These are phyloP conservation scores for Chrysocyon brachyurus DNA, from an alignment of 2,797 vertebrate genomes.

Conservation along the genomic window DNA sequence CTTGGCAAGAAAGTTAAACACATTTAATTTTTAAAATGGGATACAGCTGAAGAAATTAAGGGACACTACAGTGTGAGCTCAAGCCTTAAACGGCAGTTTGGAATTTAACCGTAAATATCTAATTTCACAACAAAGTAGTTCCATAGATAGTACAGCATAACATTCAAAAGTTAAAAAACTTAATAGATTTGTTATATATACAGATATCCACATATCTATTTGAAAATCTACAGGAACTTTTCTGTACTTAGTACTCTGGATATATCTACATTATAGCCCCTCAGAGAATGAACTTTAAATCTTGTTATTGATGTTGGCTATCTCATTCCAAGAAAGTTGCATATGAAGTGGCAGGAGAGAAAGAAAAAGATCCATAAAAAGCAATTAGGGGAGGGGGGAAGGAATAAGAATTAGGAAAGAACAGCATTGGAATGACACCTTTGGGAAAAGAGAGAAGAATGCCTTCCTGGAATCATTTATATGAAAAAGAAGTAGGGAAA, in stretches of 20 bases:
- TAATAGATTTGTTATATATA: slow-evolving; percentile 7
- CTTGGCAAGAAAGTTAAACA: slow-evolving; percentile 51
- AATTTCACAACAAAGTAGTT: background rate
- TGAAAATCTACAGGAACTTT: background rate
- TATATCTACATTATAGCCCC: background rate
- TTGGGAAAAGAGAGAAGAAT: background rate
- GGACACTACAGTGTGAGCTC: background rate
- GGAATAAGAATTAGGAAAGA: slow-evolving; percentile 42
- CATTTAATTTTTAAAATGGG: slow-evolving; percentile 34
- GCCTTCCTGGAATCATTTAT: background rate
- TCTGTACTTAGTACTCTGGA: slow-evolving; percentile 29
- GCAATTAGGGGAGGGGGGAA: slow-evolving; percentile 23
- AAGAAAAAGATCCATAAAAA: slow-evolving; percentile 49
- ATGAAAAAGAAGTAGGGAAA: slow-evolving; percentile 6
- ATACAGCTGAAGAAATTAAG: slow-evolving; percentile 40
- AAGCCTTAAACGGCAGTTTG: slow-evolving; percentile 33
- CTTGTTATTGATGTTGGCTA: background rate
- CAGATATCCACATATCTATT: background rate
- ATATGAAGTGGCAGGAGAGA: slow-evolving; percentile 11
- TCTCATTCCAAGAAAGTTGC: slow-evolving; percentile 30
- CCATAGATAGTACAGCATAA: background rate
- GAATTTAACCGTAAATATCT: slow-evolving; percentile 47
- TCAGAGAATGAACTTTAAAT: slow-evolving; percentile 36
- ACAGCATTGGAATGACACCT: background rate
- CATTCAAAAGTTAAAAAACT: background rate